phyloP scores from a whole-genome alignment of 2,888 invertebrate genomes.

The Xanthorhoe designata region DNA sequence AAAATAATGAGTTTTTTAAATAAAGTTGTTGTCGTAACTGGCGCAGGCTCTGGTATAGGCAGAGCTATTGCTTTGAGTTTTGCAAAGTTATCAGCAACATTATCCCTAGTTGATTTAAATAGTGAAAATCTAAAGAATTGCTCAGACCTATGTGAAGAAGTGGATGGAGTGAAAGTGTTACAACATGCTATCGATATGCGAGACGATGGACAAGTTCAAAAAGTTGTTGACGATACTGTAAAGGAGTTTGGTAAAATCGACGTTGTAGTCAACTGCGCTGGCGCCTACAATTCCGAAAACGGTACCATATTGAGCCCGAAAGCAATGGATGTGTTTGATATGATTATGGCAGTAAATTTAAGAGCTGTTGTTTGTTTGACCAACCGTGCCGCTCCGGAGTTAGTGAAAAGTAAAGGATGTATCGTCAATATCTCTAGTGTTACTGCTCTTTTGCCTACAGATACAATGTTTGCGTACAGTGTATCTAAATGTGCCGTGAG shows the following conservation, averaged over 20 bases:
- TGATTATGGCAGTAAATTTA: slow-evolving; percentile 53
- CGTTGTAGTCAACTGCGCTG: slow-evolving; percentile 58
- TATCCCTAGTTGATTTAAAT: slow-evolving; percentile 55
- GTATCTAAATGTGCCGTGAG: slow-evolving; percentile 90
- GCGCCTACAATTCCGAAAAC: slow-evolving; percentile 39
- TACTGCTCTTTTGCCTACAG: slow-evolving; percentile 21
- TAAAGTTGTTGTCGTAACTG: slow-evolving; percentile 59
- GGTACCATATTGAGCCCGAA: slow-evolving; percentile 47
- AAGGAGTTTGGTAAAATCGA: slow-evolving; percentile 54
- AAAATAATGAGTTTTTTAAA: slow-evolving; percentile 54
- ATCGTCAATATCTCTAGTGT: slow-evolving; percentile 60
- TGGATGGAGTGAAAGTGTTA: slow-evolving; percentile 52
- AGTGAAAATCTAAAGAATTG: slow-evolving; percentile 47
- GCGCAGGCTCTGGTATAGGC: slow-evolving; percentile 60
- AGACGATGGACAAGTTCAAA: slow-evolving; percentile 50
- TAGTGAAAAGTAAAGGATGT: slow-evolving; percentile 54
- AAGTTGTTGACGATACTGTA: slow-evolving; percentile 50
- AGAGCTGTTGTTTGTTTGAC: slow-evolving; percentile 54
- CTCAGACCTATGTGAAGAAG: slow-evolving; percentile 49
- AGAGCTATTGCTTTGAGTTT: slow-evolving; percentile 56
- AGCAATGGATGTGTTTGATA: slow-evolving; percentile 52
- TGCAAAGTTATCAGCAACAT: slow-evolving; percentile 56
- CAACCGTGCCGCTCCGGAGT: slow-evolving; percentile 45
- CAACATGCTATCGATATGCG: slow-evolving; percentile 50
- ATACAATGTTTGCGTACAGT: slow-evolving; percentile 72